These are phyloP conservation scores for Cheilosia pagana DNA, from an alignment of 2,888 invertebrate genomes.

Conservation along the genomic window DNA sequence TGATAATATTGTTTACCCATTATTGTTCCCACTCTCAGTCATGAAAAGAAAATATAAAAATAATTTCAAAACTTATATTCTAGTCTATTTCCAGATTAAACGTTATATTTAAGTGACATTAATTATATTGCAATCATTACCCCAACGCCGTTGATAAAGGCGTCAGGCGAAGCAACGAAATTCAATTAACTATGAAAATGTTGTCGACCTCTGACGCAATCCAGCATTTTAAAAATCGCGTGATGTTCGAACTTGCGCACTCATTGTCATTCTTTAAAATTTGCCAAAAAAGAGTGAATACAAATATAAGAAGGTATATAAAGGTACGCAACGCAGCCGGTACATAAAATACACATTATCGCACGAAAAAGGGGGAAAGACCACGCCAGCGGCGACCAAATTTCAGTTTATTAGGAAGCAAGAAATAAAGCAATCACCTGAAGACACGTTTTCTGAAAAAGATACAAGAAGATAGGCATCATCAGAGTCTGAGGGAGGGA, in stretches of 20 bases:
- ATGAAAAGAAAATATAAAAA: too few relatives aligned
- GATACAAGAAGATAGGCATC: not conserved
- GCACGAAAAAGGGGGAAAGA: constrained; percentile 9
- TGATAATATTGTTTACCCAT: too few relatives aligned
- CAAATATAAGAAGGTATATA: not conserved
- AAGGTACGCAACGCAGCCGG: not conserved
- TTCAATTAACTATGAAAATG: constrained; percentile 1
- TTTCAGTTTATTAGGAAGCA: not conserved
- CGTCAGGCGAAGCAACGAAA: too few relatives aligned
- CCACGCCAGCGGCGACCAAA: not conserved
- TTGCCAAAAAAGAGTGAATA: not conserved
- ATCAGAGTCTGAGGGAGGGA: too few relatives aligned
- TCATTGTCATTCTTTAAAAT: not conserved
- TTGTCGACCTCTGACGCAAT: constrained; percentile 33
- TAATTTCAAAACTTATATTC: too few relatives aligned
- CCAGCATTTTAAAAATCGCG: constrained; percentile 20
- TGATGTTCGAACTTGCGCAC: constrained; percentile 43
- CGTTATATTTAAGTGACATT: too few relatives aligned
- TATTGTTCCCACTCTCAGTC: too few relatives aligned
- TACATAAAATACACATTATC: not conserved
- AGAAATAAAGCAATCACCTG: constrained; percentile 12
- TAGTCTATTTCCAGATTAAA: too few relatives aligned
- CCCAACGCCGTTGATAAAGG: too few relatives aligned
- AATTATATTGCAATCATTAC: too few relatives aligned
- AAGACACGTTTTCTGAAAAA: constrained; percentile 6